Base-by-base conservation (phyloP, 2,888 invertebrate genomes). In the Andrena praecox region DNA sequence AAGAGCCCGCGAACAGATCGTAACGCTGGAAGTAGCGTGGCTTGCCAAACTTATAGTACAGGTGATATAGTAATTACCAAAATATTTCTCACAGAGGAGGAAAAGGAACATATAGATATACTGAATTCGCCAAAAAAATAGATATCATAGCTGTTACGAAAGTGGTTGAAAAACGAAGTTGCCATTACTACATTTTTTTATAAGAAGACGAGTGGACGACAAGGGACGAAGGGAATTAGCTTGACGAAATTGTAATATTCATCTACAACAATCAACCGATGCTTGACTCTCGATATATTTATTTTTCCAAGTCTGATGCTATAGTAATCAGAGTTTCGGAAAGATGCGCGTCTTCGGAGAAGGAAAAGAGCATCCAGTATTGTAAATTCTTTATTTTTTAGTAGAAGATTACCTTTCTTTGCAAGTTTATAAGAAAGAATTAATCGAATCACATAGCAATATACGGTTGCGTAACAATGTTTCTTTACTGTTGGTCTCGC, bases 61-160 rank as follows among this genome's bases (percentile, higher is more conserved):
- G 98, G 98, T 68, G 98, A 98, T 93, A 97, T 98, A 91, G 98
- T 98, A 73, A 98, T 98, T 90, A 98, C 98, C 62, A 97, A 97
- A 94, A 97, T 98, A 91, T 96, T 95, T 91, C 95, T 95, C 89
- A 95, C 95, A 60, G 95, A 96, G 87, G 95, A 96, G 84, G 95
- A 95, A 84, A 95, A 95, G 75, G 95, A 95, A 88, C 94, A 94
- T 86, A 95, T 95, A 87, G 94, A 95, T 91, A 91, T 95, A 87
- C 93, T 94, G 67, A 95, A 95, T 89, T 95, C 95, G 80, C 95
- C 95, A 80, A 95, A 94, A 90, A 94, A 93, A 82, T 92, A 87
- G 89, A 77, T 81, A 68, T 71, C 77, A 68, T 78, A 85, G 72
- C 78, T 85, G 72, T 72, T 85, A 64, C 54, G 74, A 82, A 75